Conservation (phyloP, 2,888 invertebrate genomes). For the Aleiodes alternator region DNA sequence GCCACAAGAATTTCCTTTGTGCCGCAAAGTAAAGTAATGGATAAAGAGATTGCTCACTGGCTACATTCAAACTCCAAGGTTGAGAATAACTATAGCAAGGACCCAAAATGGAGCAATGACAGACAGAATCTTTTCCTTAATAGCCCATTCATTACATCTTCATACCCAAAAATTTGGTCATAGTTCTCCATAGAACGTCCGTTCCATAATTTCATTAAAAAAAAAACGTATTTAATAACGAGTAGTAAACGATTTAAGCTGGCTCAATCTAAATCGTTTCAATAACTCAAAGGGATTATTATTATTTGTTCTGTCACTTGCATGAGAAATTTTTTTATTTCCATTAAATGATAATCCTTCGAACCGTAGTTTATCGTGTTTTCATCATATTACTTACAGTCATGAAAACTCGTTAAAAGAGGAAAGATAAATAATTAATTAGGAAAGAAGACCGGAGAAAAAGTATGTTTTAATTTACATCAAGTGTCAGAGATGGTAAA, state of each 20-base stretch:
- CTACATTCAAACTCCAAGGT: conserved; percentile 25
- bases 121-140: neutral
- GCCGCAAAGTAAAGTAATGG: conserved; percentile 10
- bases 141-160: neutral
- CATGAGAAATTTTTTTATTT: conserved; percentile 13
- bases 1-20: conserved; percentile 22
- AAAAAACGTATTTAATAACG: conserved; percentile 15
- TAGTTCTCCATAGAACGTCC: neutral
- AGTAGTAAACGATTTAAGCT: conserved; percentile 12
- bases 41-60: conserved; percentile 5
- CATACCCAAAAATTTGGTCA: conserved; percentile 6
- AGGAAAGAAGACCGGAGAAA: neutral
- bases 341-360: conserved; percentile 23
- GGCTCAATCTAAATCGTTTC: conserved; percentile 5
- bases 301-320: conserved; percentile 7
- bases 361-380: neutral
- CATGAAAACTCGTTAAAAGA: neutral
- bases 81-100: neutral
- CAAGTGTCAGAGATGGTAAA: conserved; percentile 13
- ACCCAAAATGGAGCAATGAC: conserved; percentile 1
- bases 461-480: conserved; percentile 4
- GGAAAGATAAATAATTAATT: neutral
- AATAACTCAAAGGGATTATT: conserved; percentile 26
- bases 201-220: neutral
- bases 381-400: neutral